phyloP scores from a whole-genome alignment of 2,888 invertebrate genomes.

The Scaptomyza caliginosa region DNA sequence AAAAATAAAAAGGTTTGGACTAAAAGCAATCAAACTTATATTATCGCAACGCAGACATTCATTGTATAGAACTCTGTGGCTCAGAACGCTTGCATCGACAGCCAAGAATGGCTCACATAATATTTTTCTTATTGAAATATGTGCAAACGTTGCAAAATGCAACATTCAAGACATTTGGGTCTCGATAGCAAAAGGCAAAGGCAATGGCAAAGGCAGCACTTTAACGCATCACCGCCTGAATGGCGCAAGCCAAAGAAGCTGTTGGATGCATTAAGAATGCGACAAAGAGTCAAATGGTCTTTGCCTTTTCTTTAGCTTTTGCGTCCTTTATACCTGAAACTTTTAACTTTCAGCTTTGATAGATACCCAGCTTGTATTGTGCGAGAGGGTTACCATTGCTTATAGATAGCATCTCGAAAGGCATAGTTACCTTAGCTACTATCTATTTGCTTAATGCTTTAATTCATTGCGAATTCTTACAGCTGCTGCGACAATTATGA shows the following conservation, averaged over 20 bases:
- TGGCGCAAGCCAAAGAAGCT: background rate
- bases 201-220: background rate
- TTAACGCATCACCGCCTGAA: conserved; percentile 17
- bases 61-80: background rate
- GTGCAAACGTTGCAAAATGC: conserved; percentile 56
- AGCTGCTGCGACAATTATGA: too few relatives aligned
- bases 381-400: background rate
- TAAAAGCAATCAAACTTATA: too few relatives aligned
- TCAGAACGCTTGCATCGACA: background rate
- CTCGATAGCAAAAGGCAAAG: conserved; percentile 1
- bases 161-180: conserved; percentile 12
- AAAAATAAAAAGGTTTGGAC: too few relatives aligned
- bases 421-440: background rate
- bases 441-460: background rate
- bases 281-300: conserved; percentile 3
- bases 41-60: too few relatives aligned
- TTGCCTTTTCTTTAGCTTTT: background rate
- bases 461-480: background rate
- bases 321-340: conserved; percentile 6
- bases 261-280: background rate
- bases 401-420: background rate
- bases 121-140: conserved; percentile 58
- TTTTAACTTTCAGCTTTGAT: background rate
- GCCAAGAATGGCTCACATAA: conserved; percentile 24
- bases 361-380: conserved; percentile 9